These are phyloP conservation scores for Sanderia malayensis DNA, from an alignment of 30 jellyfish, hydroid and myxozoan species.

Conservation along the genomic window DNA sequence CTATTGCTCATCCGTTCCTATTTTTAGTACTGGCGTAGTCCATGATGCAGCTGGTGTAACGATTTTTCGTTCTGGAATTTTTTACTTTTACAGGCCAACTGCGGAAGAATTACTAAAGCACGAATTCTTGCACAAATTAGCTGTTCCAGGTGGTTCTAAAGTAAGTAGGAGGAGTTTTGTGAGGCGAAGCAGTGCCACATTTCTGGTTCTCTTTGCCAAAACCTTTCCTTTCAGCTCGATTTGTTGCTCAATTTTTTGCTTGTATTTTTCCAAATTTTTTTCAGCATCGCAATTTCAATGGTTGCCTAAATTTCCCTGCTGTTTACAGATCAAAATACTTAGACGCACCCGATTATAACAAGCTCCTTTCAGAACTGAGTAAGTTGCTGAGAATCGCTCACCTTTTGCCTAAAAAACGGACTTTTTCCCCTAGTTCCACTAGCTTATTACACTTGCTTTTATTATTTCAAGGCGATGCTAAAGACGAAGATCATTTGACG, in stretches of 20 bases:
- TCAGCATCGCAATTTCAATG: constrained; percentile 7
- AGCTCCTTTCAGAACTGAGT: constrained; percentile 62
- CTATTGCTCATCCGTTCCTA: too few species aligned
- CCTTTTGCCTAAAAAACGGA: too few species aligned
- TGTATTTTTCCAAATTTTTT: background rate
- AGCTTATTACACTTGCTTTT: too few species aligned
- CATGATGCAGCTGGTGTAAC: too few species aligned
- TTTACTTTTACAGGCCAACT: constrained; percentile 39
- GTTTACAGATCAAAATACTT: constrained; percentile 67
- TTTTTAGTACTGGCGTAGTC: too few species aligned
- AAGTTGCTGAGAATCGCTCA: constrained; percentile 10
- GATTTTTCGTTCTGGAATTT: background rate
- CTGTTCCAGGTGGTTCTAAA: constrained; percentile 1
- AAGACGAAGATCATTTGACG: constrained; percentile 80
- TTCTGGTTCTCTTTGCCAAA: too few species aligned
- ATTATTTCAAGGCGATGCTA: constrained; percentile 42
- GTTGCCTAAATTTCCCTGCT: constrained; percentile 68
- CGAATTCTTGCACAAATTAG: constrained; percentile 45
- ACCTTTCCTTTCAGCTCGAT: too few species aligned
- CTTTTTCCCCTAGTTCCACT: too few species aligned
- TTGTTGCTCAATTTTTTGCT: too few species aligned
- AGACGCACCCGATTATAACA: constrained; percentile 75
- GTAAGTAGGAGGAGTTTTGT: too few species aligned
- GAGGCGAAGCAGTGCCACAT: too few species aligned
- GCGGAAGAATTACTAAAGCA: constrained; percentile 60